Conservation (phyloP, 2,797 vertebrate species). For the Anguilla megastoma region DNA sequence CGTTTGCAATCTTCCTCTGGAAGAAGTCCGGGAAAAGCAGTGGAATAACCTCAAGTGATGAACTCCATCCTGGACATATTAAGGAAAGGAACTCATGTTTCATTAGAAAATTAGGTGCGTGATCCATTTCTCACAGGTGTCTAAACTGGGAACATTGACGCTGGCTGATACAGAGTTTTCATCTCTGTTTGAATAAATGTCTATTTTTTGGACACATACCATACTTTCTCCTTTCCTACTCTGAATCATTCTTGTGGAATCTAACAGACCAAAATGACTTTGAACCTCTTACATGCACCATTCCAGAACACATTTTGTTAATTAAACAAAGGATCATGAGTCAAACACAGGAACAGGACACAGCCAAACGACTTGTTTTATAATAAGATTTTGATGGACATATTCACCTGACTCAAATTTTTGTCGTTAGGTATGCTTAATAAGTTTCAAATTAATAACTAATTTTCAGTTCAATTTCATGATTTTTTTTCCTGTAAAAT, state of each 20-base stretch:
- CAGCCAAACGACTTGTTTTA: constrained; percentile 16
- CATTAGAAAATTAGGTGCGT: neutral
- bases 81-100: neutral
- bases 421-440: neutral
- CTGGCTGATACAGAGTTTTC: neutral
- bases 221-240: constrained; percentile 31
- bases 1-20: constrained; percentile 8
- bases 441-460: neutral
- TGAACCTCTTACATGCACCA: neutral
- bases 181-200: constrained; percentile 11
- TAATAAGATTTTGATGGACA: constrained; percentile 27
- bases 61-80: neutral
- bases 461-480: neutral
- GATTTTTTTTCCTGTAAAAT: neutral
- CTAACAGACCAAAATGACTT: constrained; percentile 35
- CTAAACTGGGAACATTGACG: constrained; percentile 19
- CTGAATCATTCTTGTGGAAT: constrained; percentile 53
- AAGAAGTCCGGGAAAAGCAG: neutral
- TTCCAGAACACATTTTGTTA: constrained; percentile 13
- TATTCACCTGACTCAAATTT: constrained; percentile 17
- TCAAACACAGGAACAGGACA: neutral
- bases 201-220: neutral
- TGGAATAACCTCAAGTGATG: neutral
- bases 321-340: constrained; percentile 12
- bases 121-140: neutral